Base-by-base conservation (phyloP, 2,797 vertebrate genomes). In the Galagoides demidoff region DNA sequence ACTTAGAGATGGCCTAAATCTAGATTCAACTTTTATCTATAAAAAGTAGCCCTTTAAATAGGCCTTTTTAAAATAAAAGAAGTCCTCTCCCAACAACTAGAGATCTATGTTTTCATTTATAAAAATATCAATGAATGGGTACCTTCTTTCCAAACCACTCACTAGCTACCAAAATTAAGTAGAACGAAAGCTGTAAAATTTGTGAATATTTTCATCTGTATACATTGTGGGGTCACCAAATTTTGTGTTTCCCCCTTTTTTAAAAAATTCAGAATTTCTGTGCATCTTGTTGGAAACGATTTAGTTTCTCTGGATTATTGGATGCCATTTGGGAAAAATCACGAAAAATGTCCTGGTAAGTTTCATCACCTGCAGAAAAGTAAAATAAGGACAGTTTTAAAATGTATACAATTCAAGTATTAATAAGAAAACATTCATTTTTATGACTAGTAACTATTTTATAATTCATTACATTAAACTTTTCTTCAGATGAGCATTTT, bases 291-390 rank as follows among this genome's bases (percentile, higher is more conserved):
- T 99, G 99, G 98, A 99, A 99, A 96, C 99, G 99, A 96, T 99
- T 99, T 92, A 99, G 98, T 98, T 99, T 99, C 96, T 99, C 99
- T 3, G 99, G 99, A 97, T 99, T 99, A 89, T 99, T 99, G 92
- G 99, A 99, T 49, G 99, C 99, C 99, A 99, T 99, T 97, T 99
- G 99, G 93, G 99, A 99, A 98, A 99, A 99, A 98, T 99, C 99
- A 98, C 99, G 99, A 98, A 99, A 99, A 98, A 99, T 99, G 98
- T 99, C 99, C 97, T 99, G 99, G 97, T 99, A 99, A 73, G 99
- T 99, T 99, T 99, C 99, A 93, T 99, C 99, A 96, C 99, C 99
- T 99, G 98, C 71, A 97, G 89, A 84, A 88, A 90, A 98, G 92
- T 89, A 96, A 96, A 90, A 96, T 76, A 97, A 76, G 76, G 59